These are phyloP conservation scores for Platerodrilus igneus DNA, from an alignment of 2,888 invertebrate genomes.

Conservation along the genomic window DNA sequence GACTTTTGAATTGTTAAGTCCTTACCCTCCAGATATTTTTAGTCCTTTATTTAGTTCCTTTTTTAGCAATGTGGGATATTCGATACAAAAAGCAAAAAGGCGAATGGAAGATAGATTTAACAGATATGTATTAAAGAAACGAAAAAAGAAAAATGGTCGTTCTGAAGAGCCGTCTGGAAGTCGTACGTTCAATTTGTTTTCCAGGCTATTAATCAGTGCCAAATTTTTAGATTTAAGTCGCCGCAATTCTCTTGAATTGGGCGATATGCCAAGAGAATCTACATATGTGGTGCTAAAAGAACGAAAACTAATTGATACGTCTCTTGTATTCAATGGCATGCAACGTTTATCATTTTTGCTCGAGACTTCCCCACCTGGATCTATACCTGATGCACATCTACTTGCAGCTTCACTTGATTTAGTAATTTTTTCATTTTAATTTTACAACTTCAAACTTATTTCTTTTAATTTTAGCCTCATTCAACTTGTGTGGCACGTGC, in stretches of 20 bases:
- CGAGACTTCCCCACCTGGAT: constrained; percentile 94
- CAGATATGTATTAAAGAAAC: constrained; percentile 77
- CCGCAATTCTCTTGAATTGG: constrained; percentile 77
- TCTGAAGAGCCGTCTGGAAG: constrained; percentile 79
- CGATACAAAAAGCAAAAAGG: constrained; percentile 75
- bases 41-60: too few relatives aligned
- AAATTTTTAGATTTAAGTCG: constrained; percentile 61
- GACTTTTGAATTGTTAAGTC: too few relatives aligned
- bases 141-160: constrained; percentile 84
- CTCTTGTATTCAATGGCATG: constrained; percentile 82
- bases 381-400: constrained; percentile 93
- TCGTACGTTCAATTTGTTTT: constrained; percentile 52
- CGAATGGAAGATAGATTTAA: constrained; percentile 86
- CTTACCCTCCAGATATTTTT: too few relatives aligned
- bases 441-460: neutral
- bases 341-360: constrained; percentile 84
- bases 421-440: constrained; percentile 52
- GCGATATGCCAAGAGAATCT: constrained; percentile 74
- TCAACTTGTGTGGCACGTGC: constrained; percentile 93
- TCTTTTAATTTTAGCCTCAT: constrained; percentile 62
- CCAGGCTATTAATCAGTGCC: neutral
- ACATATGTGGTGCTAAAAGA: constrained; percentile 87
- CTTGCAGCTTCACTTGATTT: constrained; percentile 91
- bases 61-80: constrained; percentile 60
- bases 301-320: constrained; percentile 74